Conservation (phyloP, 2,888 invertebrate genomes). For the Erebia ligea region DNA sequence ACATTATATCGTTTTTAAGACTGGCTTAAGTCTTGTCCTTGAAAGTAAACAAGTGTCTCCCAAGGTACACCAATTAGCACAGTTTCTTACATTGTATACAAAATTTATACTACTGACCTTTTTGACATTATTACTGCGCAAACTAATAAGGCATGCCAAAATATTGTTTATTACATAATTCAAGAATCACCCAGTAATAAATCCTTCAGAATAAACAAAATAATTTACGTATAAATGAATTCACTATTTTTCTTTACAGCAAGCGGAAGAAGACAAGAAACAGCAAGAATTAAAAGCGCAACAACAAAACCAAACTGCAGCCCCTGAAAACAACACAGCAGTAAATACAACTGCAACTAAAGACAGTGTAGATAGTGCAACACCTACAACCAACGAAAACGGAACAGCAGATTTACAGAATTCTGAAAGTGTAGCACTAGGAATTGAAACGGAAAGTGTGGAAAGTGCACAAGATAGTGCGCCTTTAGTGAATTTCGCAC, state of each 20-base stretch:
- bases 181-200: not conserved
- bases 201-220: not conserved
- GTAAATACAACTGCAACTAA: conserved; percentile 17
- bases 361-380: conserved; percentile 21
- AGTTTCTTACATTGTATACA: not conserved
- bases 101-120: not conserved
- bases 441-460: conserved; percentile 11
- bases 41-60: not conserved
- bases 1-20: too few species aligned
- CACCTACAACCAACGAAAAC: conserved; percentile 9
- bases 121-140: not conserved
- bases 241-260: conserved; percentile 41
- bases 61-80: not conserved
- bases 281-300: conserved; percentile 55
- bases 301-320: conserved; percentile 36
- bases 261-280: conserved; percentile 76
- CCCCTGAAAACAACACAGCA: conserved; percentile 33
- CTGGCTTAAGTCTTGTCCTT: too few species aligned
- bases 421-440: conserved; percentile 22
- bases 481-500: conserved; percentile 23
- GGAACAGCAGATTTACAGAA: conserved; percentile 1
- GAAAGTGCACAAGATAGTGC: conserved; percentile 14
- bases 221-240: too few species aligned
- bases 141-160: not conserved
- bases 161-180: too few species aligned